These are phyloP conservation scores for Allygus modestus DNA, from an alignment of 2,888 invertebrate species.

Conservation along the genomic window DNA sequence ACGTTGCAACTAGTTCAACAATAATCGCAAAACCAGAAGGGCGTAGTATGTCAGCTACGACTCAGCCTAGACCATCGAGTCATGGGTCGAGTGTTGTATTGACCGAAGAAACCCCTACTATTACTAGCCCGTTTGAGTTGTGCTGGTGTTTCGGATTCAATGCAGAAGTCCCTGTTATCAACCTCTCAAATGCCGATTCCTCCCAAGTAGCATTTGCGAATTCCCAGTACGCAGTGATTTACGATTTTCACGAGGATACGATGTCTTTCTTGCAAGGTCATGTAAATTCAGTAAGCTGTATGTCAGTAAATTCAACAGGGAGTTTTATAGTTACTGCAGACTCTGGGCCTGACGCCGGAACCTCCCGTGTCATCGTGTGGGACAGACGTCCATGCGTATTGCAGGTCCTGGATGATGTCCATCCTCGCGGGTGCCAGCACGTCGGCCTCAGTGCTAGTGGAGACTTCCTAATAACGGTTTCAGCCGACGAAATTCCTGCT, in stretches of 20 bases:
- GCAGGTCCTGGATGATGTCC: constrained; percentile 9
- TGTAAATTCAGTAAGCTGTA: constrained; percentile 8
- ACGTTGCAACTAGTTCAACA: neutral
- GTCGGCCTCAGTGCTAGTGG: neutral
- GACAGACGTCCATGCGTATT: neutral
- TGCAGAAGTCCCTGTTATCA: constrained; percentile 1
- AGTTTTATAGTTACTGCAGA: neutral
- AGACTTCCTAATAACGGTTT: neutral
- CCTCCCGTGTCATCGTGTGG: constrained; percentile 1
- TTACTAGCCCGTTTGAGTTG: neutral
- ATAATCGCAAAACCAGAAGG: neutral
- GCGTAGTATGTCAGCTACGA: neutral
- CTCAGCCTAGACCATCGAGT: neutral
- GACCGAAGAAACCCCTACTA: neutral
- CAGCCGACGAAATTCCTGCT: neutral
- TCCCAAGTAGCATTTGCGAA: constrained; percentile 28
- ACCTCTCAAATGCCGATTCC: neutral
- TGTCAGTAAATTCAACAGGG: neutral
- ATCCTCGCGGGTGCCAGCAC: neutral
- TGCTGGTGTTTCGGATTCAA: constrained; percentile 49
- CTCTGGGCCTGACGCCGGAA: neutral
- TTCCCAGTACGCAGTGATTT: constrained; percentile 13
- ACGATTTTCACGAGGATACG: constrained; percentile 25
- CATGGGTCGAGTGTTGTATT: neutral
- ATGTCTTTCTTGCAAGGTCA: constrained; percentile 41